phyloP scores from a whole-genome alignment of 2,888 invertebrate species.

The Caenorhabditis angaria region DNA sequence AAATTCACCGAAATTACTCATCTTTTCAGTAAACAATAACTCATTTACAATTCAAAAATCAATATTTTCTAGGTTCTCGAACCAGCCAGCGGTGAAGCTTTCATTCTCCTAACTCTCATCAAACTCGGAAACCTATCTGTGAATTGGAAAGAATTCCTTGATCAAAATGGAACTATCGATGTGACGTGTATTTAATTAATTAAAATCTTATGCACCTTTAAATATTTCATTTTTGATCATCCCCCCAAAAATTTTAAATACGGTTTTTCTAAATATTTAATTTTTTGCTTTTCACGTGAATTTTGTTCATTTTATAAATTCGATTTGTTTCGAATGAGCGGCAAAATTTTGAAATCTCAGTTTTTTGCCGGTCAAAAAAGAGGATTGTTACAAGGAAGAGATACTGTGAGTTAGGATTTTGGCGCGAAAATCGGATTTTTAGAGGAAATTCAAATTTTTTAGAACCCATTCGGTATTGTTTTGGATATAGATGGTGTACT shows the following conservation, averaged over 20 bases:
- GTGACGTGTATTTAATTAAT: slow-evolving; percentile 40
- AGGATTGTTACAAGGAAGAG: not conserved
- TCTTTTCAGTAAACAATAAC: too few relatives aligned
- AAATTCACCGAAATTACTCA: too few relatives aligned
- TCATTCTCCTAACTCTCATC: slow-evolving; percentile 63
- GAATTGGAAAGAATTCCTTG: slow-evolving; percentile 70
- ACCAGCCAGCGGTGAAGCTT: slow-evolving; percentile 68
- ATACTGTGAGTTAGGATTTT: not conserved
- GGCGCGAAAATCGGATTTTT: too few relatives aligned
- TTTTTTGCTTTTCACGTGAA: not conserved
- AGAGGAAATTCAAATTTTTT: too few relatives aligned
- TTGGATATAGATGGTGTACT: slow-evolving; percentile 81
- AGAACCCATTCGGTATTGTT: slow-evolving; percentile 77
- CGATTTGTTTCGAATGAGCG: not conserved
- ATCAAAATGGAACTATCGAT: slow-evolving; percentile 67
- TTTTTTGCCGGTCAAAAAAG: not conserved
- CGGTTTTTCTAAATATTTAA: not conserved
- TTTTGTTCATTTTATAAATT: not conserved
- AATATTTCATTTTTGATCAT: too few relatives aligned
- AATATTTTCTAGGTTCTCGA: slow-evolving; percentile 63
- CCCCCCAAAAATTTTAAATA: not conserved
- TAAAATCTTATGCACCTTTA: too few relatives aligned
- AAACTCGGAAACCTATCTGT: slow-evolving; percentile 65
- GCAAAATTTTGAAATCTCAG: not conserved
- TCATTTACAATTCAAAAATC: too few relatives aligned